phyloP scores from a whole-genome alignment of 2,113 vertebrate species.

The Panurus biarmicus region DNA sequence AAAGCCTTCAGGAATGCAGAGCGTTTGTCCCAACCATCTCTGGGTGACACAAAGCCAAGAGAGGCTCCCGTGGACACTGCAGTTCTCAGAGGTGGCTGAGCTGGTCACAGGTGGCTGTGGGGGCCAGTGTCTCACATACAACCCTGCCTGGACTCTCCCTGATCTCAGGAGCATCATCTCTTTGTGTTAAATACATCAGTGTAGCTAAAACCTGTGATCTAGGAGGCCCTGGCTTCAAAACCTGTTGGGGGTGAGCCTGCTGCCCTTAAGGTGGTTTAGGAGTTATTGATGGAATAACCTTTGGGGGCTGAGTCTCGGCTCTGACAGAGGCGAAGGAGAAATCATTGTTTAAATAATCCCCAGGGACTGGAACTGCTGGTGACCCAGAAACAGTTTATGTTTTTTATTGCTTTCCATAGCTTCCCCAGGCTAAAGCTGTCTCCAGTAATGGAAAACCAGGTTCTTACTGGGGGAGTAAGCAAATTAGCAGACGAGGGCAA shows the following conservation, averaged over 20 bases:
- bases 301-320: conserved; percentile 51
- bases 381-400: conserved; percentile 67
- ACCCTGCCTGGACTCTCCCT: background rate
- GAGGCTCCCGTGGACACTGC: background rate
- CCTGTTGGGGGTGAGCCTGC: background rate
- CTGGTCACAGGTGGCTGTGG: background rate
- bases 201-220: background rate
- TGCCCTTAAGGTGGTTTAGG: conserved; percentile 29
- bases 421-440: conserved; percentile 41
- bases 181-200: background rate
- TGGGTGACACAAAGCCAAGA: background rate
- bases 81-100: background rate
- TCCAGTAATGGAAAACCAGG: conserved; percentile 7
- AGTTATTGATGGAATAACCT: conserved; percentile 66
- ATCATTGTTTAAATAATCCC: conserved; percentile 59
- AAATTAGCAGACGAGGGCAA: background rate
- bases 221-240: background rate
- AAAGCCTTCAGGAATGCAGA: background rate
- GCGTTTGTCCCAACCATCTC: background rate
- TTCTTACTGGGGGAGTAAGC: conserved; percentile 5
- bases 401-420: conserved; percentile 65
- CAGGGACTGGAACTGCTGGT: conserved; percentile 52
- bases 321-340: conserved; percentile 36
- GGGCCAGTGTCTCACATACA: background rate
- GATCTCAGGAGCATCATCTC: background rate